These are phyloP conservation scores for Archegozetes longisetosus DNA, from an alignment of 1,140 invertebrate genomes.

Conservation along the genomic window DNA sequence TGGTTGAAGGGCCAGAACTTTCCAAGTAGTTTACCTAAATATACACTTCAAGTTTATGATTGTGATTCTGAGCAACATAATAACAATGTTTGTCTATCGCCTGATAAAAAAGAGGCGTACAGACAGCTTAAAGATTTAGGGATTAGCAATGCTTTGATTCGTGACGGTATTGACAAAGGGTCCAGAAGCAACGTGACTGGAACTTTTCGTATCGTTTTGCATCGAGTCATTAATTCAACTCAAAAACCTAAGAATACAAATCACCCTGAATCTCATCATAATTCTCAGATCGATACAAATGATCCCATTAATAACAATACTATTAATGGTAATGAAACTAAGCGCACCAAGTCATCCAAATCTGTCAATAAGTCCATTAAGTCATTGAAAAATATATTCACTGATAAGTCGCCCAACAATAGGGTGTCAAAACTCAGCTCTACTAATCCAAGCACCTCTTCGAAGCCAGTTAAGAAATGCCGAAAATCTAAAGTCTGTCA, in stretches of 20 bases:
- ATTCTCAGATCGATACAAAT: neutral
- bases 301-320: neutral
- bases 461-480: neutral
- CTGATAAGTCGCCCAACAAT: neutral
- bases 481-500: neutral
- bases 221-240: slow-evolving; percentile 2
- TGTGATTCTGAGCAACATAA: slow-evolving; percentile 10
- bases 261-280: neutral
- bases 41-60: slow-evolving; percentile 22
- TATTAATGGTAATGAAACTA: neutral
- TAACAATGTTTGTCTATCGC: neutral
- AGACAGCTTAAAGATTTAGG: slow-evolving; percentile 35
- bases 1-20: slow-evolving; percentile 34
- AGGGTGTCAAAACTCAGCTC: neutral
- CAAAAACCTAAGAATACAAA: neutral
- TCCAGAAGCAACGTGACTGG: slow-evolving; percentile 38
- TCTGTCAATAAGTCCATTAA: neutral
- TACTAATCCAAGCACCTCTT: neutral
- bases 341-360: neutral
- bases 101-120: slow-evolving; percentile 30
- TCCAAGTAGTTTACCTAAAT: slow-evolving; percentile 26
- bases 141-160: slow-evolving; percentile 35
- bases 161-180: slow-evolving; percentile 31
- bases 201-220: slow-evolving; percentile 33
- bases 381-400: neutral